These are phyloP conservation scores for Melanerpes formicivorus DNA, from an alignment of 2,113 vertebrate genomes.

Conservation along the genomic window DNA sequence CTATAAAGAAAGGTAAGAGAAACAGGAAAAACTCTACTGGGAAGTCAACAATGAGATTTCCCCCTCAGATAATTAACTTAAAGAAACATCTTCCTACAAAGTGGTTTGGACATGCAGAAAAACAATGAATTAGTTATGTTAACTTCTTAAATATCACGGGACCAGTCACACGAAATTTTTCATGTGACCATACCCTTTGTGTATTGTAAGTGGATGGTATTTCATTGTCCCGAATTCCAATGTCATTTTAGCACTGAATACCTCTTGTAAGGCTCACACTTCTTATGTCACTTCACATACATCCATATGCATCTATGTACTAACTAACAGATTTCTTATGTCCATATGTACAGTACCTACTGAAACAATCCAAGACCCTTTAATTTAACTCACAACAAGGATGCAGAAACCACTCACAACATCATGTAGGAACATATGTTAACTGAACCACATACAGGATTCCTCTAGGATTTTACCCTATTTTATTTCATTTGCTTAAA, in stretches of 20 bases:
- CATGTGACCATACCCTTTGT: conserved; percentile 1
- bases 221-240: neutral
- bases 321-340: neutral
- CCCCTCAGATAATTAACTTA: neutral
- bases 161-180: neutral
- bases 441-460: neutral
- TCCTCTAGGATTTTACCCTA: neutral
- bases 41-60: neutral
- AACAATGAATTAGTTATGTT: neutral
- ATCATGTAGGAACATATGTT: neutral
- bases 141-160: conserved; percentile 5
- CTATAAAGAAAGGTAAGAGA: neutral
- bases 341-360: neutral
- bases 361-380: neutral
- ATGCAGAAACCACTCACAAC: neutral
- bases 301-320: neutral
- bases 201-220: neutral
- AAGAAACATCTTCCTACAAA: neutral
- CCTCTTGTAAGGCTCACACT: neutral
- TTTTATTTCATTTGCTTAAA: neutral
- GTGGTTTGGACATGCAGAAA: neutral
- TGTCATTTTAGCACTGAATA: neutral
- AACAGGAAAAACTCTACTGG: neutral
- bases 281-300: neutral
- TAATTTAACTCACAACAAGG: neutral